Evolutionary conservation across 2,888 invertebrate species (phyloP).

Genomic region (Lithophane semibrunnea): DNA sequence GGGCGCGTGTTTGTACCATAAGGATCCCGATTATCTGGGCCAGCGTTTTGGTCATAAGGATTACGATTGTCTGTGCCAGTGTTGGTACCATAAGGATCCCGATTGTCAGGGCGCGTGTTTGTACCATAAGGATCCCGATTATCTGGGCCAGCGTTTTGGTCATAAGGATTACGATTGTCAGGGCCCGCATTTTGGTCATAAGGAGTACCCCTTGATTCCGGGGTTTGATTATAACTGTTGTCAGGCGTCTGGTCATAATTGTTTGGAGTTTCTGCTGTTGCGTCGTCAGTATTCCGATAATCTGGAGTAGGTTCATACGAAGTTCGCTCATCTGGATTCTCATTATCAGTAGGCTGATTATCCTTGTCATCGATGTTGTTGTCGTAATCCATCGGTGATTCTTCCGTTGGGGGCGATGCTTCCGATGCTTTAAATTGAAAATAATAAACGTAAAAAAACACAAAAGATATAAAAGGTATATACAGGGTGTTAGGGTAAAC

Average conservation of each 20-base stretch:
- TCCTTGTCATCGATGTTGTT: not conserved
- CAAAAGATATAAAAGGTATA: no score
- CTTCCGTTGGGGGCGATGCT: not conserved
- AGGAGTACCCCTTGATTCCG: not conserved
- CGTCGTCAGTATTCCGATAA: constrained; percentile 1
- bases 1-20: not conserved
- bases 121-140: not conserved
- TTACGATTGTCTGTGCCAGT: not conserved
- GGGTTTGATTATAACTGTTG: not conserved
- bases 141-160: not conserved
- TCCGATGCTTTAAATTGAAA: constrained; percentile 44
- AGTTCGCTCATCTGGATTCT: constrained; percentile 11
- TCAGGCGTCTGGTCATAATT: not conserved
- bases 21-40: not conserved
- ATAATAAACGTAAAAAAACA: constrained; percentile 21
- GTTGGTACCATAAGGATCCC: not conserved
- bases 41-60: not conserved
- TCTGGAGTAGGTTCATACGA: constrained; percentile 12
- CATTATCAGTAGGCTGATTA: not conserved
- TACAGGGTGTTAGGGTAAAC: no score
- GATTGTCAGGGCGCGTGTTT: not conserved
- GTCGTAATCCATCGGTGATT: not conserved
- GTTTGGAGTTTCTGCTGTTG: not conserved
- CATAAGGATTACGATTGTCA: not conserved
- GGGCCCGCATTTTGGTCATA: not conserved